Base-by-base conservation (phyloP, 1,140 invertebrate genomes). In the Ooceraea biroi region DNA sequence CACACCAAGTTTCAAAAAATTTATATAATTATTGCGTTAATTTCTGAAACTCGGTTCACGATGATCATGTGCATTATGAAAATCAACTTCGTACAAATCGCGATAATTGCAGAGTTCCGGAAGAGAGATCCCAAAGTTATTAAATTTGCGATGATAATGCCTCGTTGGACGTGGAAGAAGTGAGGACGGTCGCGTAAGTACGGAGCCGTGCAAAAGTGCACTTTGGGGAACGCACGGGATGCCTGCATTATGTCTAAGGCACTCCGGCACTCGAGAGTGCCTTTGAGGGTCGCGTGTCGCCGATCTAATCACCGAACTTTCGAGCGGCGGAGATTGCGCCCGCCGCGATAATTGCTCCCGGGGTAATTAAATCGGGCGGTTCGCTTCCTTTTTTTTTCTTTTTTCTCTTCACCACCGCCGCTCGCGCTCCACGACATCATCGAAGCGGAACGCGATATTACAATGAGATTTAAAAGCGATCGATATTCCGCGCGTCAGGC, bases 381-480 rank as follows among this genome's bases (percentile, higher is more conserved):
- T 36, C 36, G 36, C 36, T 36, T 36, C 7, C 36, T 36, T 7
- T 36, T 36, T 41, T 69, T 44, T 57, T 22, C 30, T 22, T 30
- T 46, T 80, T 57, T 52, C 57, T 41, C 41, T 50, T 10, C 71
- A 27, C 63, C 19, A 30, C 30, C 58, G 14, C 27, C 27, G 2
- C 46, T 84, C 17, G 3, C 46, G 58, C 11, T 82, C 55, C 44
- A 82, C 41, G 46, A 68, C n/a, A 19, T 76, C 25, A 72, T 68
- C n/a, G 19, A 44, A 87, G 50, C 30, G 77, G 69, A 46, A 77
- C 46, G 52, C 72, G 76, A 88, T 88, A 85, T 86, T 74, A 46
- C 87, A 86, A 88, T 82, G 77, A 72, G 77, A 88, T 89, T 84
- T 86, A 82, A 84, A 57, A 1, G 55, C 76, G 87, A 88, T 88